Evolutionary conservation across 2,888 invertebrate genomes (phyloP).

Genomic region (Chrysodeixis includens): DNA sequence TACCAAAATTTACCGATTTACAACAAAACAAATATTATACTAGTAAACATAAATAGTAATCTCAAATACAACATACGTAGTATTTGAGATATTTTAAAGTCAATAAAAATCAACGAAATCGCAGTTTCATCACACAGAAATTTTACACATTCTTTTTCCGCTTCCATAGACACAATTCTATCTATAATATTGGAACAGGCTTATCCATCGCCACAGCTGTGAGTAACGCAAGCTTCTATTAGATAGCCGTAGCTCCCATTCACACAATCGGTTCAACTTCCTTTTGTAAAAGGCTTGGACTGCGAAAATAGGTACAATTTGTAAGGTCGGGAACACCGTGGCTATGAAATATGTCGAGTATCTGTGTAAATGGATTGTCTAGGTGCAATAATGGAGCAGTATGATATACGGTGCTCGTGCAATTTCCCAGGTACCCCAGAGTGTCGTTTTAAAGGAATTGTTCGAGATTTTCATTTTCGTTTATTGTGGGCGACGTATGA

Average conservation of each 20-base stretch:
- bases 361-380: conserved; percentile 26
- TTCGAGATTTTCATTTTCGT: background rate
- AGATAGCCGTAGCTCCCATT: conserved; percentile 26
- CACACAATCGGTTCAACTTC: conserved; percentile 53
- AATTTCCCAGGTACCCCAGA: conserved; percentile 20
- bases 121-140: too few relatives aligned
- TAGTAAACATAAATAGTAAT: too few relatives aligned
- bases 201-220: conserved; percentile 1
- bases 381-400: conserved; percentile 12
- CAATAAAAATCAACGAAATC: too few relatives aligned
- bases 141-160: too few relatives aligned
- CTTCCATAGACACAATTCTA: background rate
- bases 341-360: conserved; percentile 33
- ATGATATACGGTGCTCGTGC: conserved; percentile 11
- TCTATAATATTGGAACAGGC: background rate
- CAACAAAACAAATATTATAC: too few relatives aligned
- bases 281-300: conserved; percentile 45
- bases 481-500: background rate
- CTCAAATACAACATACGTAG: too few relatives aligned
- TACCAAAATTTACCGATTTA: too few relatives aligned
- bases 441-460: conserved; percentile 25
- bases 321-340: conserved; percentile 25
- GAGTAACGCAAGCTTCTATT: conserved; percentile 31
- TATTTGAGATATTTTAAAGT: too few relatives aligned
- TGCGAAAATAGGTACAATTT: conserved; percentile 49